Evolutionary conservation across 2,113 vertebrate species (phyloP), one percentile per base, ranked within the genome.

Genomic region (Platichthys stellatus): DNA sequence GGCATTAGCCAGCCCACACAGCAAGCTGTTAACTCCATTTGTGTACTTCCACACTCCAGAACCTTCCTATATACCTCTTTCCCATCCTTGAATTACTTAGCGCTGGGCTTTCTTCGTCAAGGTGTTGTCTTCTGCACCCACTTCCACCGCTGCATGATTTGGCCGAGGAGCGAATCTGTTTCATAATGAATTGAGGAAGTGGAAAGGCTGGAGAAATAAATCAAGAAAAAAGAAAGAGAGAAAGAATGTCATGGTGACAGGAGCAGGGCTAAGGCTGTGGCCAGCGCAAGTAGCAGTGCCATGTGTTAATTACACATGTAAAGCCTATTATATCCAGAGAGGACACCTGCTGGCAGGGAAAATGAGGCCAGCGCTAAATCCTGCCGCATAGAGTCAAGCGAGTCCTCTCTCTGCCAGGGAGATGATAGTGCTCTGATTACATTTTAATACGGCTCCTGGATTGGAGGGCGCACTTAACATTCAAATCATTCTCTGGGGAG

Each of bases 281-380:
- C 76, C 74, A 3, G 71, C 40, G 17, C 84, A 71, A 81, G 92
- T 88, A 87, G 92, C 92, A 84, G 93, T 93, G 94, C 93, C 92
- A 96, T 88, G 96, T 98, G 97, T 97, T 98, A 98, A 98, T 98
- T 97, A 97, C 95, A 95, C 92, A 93, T 94, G 91, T 87, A 90
- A 96, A 96, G 95, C 94, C 96, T 94, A 96, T 97, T 97, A 97
- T 95, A 95, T 94, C 94, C 93, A 93, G 93, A 94, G 94, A 96
- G 95, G 95, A 96, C 95, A 96, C 96, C 96, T 94, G 97, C 97
- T 97, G 97, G 95, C 95, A 94, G 93, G 85, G 95, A 95, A 97
- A 98, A 98, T 96, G 95, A 97, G 93, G 93, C 92, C 94, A 93
- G 93, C 78, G 76, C 89, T 91, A 91, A 91, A 89, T 94, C 91